Percentiles rank a stretch among this genome's conserved stretches.
Evolutionary conservation across 2,113 vertebrate species (phyloP).

Genomic region (Leptobrachium ailaonicum): DNA sequence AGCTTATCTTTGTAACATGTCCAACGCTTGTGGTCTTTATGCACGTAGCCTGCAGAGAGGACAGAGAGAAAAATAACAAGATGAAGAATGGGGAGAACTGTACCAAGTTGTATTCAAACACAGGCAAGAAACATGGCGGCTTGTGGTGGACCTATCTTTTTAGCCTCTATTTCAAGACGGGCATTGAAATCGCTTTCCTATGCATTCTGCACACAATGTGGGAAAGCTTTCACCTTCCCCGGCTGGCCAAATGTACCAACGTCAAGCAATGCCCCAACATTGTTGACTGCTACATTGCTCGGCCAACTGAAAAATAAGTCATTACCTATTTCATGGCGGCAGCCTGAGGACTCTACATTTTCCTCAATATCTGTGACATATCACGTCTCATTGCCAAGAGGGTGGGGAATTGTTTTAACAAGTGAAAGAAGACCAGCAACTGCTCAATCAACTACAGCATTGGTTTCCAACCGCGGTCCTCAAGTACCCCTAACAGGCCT

Average conservation of each 20-base stretch:
- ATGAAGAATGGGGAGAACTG: conserved; percentile 71
- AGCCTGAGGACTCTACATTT: conserved; percentile 72
- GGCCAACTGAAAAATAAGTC: conserved; percentile 76
- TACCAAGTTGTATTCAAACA: conserved; percentile 68
- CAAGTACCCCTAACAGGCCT: too few relatives aligned
- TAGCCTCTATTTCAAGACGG: conserved; percentile 75
- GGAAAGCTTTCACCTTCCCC: conserved; percentile 71
- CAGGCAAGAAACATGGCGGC: conserved; percentile 75
- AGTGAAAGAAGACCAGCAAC: conserved; percentile 43
- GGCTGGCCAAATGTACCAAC: conserved; percentile 69
- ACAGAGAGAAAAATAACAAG: conserved; percentile 71
- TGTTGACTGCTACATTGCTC: conserved; percentile 77
- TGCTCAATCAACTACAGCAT: conserved; percentile 60
- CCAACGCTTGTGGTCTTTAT: conserved; percentile 88
- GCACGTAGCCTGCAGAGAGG: conserved; percentile 85
- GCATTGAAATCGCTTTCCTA: conserved; percentile 72
- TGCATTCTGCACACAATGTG: conserved; percentile 75
- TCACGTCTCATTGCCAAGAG: conserved; percentile 76
- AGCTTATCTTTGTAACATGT: conserved; percentile 93
- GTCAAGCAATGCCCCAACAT: conserved; percentile 72
- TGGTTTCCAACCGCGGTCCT: conserved; percentile 42
- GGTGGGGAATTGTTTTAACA: conserved; percentile 50
- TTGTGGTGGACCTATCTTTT: conserved; percentile 81
- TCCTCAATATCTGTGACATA: conserved; percentile 76
- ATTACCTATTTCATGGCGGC: conserved; percentile 82